Evolutionary conservation across 1,140 invertebrate species (phyloP).

Genomic region (Neodiprion virginianus): DNA sequence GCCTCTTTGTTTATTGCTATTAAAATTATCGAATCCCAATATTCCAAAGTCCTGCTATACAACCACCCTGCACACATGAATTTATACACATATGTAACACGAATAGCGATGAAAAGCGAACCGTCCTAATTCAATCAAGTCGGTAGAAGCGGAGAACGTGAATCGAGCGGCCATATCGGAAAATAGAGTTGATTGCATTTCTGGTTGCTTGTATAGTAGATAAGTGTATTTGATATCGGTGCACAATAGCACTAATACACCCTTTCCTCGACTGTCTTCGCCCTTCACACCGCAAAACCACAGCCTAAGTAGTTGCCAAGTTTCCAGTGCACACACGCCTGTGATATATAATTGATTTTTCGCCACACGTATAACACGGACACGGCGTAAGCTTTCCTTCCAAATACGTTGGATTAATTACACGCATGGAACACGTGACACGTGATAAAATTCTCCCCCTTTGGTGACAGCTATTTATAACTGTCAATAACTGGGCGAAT

Average conservation of each 20-base stretch:
- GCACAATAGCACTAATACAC: background rate
- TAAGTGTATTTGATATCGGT: background rate
- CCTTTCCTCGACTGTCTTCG: background rate
- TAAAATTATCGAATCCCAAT: background rate
- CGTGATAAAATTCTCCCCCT: no score
- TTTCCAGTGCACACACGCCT: no score
- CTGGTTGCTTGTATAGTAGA: background rate
- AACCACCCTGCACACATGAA: background rate
- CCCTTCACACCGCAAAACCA: background rate
- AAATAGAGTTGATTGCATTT: conserved; percentile 6
- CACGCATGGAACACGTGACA: no score
- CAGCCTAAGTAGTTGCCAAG: background rate
- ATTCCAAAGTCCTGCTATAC: background rate
- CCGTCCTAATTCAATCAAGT: background rate
- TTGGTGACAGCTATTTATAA: no score
- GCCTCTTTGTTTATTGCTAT: background rate
- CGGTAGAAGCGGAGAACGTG: background rate
- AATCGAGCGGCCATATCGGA: background rate
- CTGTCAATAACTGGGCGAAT: no score
- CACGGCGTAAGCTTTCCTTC: no score
- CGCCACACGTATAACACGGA: no score
- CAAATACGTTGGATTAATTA: no score
- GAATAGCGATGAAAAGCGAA: background rate
- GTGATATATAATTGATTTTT: no score
- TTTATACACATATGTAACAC: background rate